A percentile compares a stretch with the other conserved stretches of the same genome.
phyloP scores from a whole-genome alignment of 2,113 vertebrate species.

The Syngnathoides biaculeatus region DNA sequence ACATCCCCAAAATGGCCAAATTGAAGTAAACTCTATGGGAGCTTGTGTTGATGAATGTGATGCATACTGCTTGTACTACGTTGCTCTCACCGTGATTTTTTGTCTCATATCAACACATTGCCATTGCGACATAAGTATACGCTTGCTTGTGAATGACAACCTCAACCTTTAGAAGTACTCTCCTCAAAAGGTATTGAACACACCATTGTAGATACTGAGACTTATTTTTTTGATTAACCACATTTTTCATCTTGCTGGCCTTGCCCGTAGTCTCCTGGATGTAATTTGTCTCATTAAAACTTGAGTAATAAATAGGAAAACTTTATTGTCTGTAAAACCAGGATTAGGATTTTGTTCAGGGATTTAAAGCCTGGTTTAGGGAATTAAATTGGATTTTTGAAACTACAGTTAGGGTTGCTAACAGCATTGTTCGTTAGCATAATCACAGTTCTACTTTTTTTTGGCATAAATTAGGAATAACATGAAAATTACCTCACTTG shows the following conservation, averaged over 20 bases:
- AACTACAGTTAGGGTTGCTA: no score
- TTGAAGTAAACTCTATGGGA: neutral
- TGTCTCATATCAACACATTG: neutral
- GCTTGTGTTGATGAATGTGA: neutral
- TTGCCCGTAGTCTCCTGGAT: no score
- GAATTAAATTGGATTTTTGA: no score
- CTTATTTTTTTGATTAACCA: neutral
- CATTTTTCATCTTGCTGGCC: neutral
- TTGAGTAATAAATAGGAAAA: no score
- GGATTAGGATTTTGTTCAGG: no score
- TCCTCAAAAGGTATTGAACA: neutral
- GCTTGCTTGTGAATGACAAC: neutral
- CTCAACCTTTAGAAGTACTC: neutral
- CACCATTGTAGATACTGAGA: neutral
- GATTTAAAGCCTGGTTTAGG: no score
- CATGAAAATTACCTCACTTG: no score
- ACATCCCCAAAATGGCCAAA: slow-evolving; percentile 17
- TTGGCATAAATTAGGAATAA: no score
- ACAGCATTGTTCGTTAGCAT: no score
- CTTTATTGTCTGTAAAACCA: no score
- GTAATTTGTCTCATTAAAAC: no score
- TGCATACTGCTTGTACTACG: neutral
- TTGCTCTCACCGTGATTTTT: neutral
- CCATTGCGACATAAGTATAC: neutral
- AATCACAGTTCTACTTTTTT: no score